These are phyloP conservation scores for Bombus waltoni DNA, from an alignment of 1,140 invertebrate species.

Conservation along the genomic window DNA sequence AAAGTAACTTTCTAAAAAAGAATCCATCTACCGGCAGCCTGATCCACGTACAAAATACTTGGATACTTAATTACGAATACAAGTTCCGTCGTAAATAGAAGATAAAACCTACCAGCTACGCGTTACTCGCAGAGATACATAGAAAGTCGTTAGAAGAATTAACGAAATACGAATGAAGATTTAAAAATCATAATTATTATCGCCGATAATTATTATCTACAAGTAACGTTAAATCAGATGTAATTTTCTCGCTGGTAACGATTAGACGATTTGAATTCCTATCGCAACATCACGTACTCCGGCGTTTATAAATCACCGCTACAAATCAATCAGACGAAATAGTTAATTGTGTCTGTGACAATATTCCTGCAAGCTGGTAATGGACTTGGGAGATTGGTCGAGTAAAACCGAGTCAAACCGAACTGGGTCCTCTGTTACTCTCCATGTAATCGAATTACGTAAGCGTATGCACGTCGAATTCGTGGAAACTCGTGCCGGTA, in stretches of 20 bases:
- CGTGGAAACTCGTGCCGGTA: conserved; percentile 41
- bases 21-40: background rate
- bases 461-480: conserved; percentile 59
- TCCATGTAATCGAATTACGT: conserved; percentile 64
- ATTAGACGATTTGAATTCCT: background rate
- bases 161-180: too few species aligned
- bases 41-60: background rate
- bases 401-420: conserved; percentile 58
- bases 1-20: background rate
- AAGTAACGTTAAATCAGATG: background rate
- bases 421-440: conserved; percentile 54
- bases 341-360: conserved; percentile 41
- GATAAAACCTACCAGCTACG: background rate
- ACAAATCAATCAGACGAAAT: conserved; percentile 40
- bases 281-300: background rate
- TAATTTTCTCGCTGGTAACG: background rate
- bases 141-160: background rate
- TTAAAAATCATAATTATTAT: too few species aligned
- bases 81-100: too few species aligned
- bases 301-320: conserved; percentile 1
- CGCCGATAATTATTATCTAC: background rate
- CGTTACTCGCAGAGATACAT: background rate
- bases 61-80: background rate
- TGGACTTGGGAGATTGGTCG: conserved; percentile 44
- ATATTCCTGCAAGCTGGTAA: conserved; percentile 34